Percentiles rank a stretch among this genome's conserved stretches.
These are phyloP conservation scores for Patiria miniata DNA, from an alignment of 35 echinoderm and acorn worm species.

Conservation along the genomic window DNA sequence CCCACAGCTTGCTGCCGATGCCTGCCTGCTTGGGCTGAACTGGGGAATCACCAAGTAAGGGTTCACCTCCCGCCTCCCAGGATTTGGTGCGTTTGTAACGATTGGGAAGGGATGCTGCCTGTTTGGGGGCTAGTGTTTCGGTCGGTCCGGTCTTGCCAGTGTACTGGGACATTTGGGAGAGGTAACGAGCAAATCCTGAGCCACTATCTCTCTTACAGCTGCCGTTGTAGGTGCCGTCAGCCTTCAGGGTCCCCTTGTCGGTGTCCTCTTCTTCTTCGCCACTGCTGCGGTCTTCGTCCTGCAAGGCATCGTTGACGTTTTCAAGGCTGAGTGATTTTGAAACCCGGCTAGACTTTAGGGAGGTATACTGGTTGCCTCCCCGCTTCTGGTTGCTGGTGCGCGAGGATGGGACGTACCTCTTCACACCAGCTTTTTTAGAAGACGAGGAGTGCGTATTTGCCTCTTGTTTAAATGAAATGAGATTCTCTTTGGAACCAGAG, in stretches of 20 bases:
- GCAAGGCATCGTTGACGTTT: neutral
- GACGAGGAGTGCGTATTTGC: too few relatives aligned
- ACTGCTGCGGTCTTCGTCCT: neutral
- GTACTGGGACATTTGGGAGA: slow-evolving; percentile 13
- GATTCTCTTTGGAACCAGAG: too few relatives aligned
- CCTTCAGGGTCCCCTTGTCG: neutral
- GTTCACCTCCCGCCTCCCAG: neutral
- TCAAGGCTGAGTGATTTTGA: slow-evolving; percentile 1
- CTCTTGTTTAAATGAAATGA: too few relatives aligned
- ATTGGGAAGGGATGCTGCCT: neutral
- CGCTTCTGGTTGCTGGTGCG: neutral
- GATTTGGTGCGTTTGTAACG: neutral
- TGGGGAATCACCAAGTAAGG: neutral
- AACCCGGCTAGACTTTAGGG: neutral
- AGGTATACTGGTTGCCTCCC: neutral
- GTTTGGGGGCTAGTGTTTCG: neutral
- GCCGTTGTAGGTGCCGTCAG: neutral
- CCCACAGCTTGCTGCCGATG: slow-evolving; percentile 1
- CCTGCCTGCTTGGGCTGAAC: neutral
- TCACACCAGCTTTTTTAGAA: too few relatives aligned
- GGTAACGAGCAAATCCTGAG: neutral
- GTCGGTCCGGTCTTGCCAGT: neutral
- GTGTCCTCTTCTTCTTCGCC: neutral
- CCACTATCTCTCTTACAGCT: neutral
- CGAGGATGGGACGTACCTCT: too few relatives aligned